Conservation (phyloP, 2,888 invertebrate genomes). For the Stenoptilia bipunctidactyla region DNA sequence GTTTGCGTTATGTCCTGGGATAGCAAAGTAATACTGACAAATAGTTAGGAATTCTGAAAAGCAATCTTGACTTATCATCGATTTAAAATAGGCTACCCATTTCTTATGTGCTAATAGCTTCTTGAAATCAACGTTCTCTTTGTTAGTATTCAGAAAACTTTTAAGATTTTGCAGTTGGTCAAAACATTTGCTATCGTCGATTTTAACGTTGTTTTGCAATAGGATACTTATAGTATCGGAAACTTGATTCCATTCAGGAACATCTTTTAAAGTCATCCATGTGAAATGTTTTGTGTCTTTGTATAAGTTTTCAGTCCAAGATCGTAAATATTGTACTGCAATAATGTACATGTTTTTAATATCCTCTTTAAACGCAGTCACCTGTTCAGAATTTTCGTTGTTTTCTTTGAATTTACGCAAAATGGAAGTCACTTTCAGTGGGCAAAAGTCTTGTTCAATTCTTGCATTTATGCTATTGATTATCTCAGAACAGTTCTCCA, state of each 20-base stretch:
- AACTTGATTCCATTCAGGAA: conserved; percentile 11
- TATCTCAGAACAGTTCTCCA: conserved; percentile 9
- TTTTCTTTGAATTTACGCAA: conserved; percentile 7
- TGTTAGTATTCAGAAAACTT: conserved; percentile 4
- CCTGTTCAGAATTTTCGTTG: conserved; percentile 7
- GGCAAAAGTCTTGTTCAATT: conserved; percentile 8
- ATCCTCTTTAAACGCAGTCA: conserved; percentile 8
- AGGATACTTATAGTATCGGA: conserved; percentile 10
- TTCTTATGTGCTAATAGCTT: conserved; percentile 11
- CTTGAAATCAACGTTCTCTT: conserved; percentile 8
- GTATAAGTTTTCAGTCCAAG: conserved; percentile 12
- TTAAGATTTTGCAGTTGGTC: conserved; percentile 9
- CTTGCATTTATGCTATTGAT: conserved; percentile 8
- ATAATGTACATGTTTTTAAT: conserved; percentile 11
- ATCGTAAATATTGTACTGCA: conserved; percentile 11
- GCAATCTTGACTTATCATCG: conserved; percentile 1
- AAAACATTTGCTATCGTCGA: conserved; percentile 11
- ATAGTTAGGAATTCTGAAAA: conserved; percentile 7
- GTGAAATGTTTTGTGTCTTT: conserved; percentile 9
- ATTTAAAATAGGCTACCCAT: conserved; percentile 12
- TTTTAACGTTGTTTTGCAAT: conserved; percentile 10
- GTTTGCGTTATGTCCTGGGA: conserved; percentile 8
- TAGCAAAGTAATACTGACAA: conserved; percentile 9
- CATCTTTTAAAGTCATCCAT: conserved; percentile 10
- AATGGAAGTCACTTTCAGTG: conserved; percentile 8